Evolutionary conservation across 2,888 invertebrate genomes (phyloP), one percentile per base, ranked within the genome.

Genomic region (Drosophila paucipuncta): DNA sequence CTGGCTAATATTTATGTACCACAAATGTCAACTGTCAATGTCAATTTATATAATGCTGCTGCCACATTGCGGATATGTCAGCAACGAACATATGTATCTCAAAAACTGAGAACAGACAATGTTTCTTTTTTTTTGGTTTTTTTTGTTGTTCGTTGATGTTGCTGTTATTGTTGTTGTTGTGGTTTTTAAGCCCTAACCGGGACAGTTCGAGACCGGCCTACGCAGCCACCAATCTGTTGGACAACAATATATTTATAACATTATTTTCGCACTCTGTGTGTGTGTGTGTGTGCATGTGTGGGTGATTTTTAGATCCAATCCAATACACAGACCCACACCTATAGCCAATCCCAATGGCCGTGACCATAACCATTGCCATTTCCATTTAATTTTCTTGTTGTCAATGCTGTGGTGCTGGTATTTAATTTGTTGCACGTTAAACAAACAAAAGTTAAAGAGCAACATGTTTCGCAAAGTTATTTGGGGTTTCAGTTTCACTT

Each of bases 31-130:
- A 89, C 89, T 86, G 85, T 86, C 85, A 85, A 85, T 85, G 89
- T 83, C 89, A 86, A 86, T 89, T 89, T 89, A 89, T 88, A 89
- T 85, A 81, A 85, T 85, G 85, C 79, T 89, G 86, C 90, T 88
- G 86, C 90, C 90, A 89, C 86, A 89, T 89, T 86, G 88, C 86
- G 90, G 90, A 86, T 86, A 86, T 89, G 90, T 89, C 90, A 89
- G 90, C 86, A 79, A 68, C 77, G 82, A 89, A 85, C 85, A 88
- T 86, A 89, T 85, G 89, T 85, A 85, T 81, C 84, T 86, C 82
- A 83, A 89, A 81, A 83, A 73, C 71, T 54, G 73, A 82, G 70
- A 73, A 73, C 71, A 72, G 82, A 74, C 68, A 82, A 70, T 74
- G 64, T 68, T 78, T 41, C 35, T 57, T 55, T 39, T 41, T 41